Base-by-base conservation (phyloP, 2,888 invertebrate species). In the Tiliacea aurago region DNA sequence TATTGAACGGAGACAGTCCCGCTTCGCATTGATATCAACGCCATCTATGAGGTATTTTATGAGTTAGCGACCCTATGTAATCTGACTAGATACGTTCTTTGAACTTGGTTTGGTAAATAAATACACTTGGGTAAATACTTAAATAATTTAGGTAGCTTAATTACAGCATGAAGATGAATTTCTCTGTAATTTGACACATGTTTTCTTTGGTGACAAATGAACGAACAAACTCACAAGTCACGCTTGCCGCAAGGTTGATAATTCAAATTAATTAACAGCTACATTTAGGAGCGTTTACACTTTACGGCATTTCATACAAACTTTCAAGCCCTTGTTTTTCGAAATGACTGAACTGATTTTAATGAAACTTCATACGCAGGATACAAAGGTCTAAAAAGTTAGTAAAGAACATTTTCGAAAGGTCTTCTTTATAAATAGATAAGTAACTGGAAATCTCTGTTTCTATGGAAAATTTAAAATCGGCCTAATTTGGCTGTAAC, bases 1-100 rank as follows among this genome's bases (percentile, higher is more conserved):
- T 92, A 92, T 92, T 90, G 91, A 91, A 90, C 91, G 91, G 81
- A 76, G 74, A 76, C 70, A 73, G 73, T 73, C 58, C 55, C 58
- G 45, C 61, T 23, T 37, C 43, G 81, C n/a, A 87, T 79, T 73
- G n/a, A 37, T 78, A 59, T 47, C 28, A 81, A 53, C 78, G 83
- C 84, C 86, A 87, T 83, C 87, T 86, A 75, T 77, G 55, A 65
- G 0, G 10, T 28, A 23, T 71, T 59, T 43, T 11, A 20, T 53
- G 45, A 70, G 43, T 15, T 51, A 56, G 6, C 10, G 15, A 61
- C 3, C 13, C 9, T 11, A 37, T 23, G 37, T n/a, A 11, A 68
- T 37, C 20, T 2, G 15, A 37, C 9, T 20, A 15, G 28, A 28
- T 28, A 28, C 28, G 20, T 62, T 28, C 55, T 55, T 45, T n/a